A percentile compares a stretch with the other conserved stretches of the same genome.
phyloP scores from a whole-genome alignment of 2,888 invertebrate genomes.

The Nephrotoma guestfalica region DNA sequence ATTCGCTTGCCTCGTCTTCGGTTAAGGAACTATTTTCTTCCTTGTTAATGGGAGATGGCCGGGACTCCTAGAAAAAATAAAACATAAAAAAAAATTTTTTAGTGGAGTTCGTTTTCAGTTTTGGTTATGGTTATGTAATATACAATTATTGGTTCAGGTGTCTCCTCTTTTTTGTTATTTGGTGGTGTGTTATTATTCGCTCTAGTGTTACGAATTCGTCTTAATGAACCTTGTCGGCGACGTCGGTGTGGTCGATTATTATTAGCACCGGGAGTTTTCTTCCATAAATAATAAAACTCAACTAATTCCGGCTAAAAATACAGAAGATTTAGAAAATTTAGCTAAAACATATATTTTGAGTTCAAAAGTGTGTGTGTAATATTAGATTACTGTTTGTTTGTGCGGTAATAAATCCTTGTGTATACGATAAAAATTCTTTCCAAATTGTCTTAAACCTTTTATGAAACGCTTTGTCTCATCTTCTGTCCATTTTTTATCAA shows the following conservation, averaged over 20 bases:
- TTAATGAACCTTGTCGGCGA: constrained; percentile 70
- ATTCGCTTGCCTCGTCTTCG: constrained; percentile 86
- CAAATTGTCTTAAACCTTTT: constrained; percentile 94
- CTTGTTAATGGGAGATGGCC: constrained; percentile 53
- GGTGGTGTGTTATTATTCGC: constrained; percentile 55
- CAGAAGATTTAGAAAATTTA: not conserved
- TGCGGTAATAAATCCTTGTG: constrained; percentile 91
- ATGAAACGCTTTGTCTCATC: constrained; percentile 97
- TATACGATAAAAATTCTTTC: constrained; percentile 98
- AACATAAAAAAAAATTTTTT: not conserved
- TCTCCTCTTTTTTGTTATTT: constrained; percentile 59
- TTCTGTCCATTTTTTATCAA: constrained; percentile 96
- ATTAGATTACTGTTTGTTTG: constrained; percentile 69
- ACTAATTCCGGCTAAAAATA: constrained; percentile 70
- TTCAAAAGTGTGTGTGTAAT: not conserved
- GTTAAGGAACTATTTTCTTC: constrained; percentile 68
- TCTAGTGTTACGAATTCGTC: constrained; percentile 75
- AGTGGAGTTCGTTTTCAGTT: not conserved
- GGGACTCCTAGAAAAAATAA: constrained; percentile 25
- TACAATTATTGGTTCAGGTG: constrained; percentile 37
- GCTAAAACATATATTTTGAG: not conserved
- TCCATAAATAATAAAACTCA: constrained; percentile 99
- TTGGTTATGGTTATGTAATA: not conserved
- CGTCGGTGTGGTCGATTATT: constrained; percentile 90
- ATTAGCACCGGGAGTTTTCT: constrained; percentile 96